phyloP scores from a whole-genome alignment of 2,113 vertebrate species.

The Aviceda subcristata region DNA sequence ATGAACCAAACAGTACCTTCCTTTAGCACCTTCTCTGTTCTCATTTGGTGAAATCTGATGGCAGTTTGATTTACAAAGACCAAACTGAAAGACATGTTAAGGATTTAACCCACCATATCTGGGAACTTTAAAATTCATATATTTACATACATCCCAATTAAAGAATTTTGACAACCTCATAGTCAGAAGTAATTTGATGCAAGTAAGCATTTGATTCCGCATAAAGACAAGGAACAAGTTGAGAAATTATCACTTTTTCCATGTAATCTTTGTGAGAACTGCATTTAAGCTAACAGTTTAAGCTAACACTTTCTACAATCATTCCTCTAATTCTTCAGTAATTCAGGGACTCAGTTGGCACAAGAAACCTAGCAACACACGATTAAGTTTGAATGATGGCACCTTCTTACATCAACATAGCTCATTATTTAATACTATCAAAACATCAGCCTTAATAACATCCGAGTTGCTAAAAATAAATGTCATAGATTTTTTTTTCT shows the following conservation, averaged over 20 bases:
- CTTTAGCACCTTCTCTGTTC: background rate
- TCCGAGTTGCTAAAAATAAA: background rate
- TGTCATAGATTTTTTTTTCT: background rate
- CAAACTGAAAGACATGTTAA: background rate
- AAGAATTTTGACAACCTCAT: background rate
- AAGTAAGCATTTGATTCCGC: background rate
- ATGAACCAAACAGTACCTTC: background rate
- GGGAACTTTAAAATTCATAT: background rate
- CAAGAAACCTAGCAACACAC: background rate
- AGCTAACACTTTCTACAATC: background rate
- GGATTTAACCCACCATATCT: background rate
- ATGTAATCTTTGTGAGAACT: background rate
- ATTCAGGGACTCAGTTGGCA: background rate
- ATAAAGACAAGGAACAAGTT: background rate
- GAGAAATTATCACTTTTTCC: background rate
- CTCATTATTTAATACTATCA: constrained; percentile 5
- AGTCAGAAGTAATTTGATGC: background rate
- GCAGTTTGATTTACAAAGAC: background rate
- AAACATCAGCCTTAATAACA: constrained; percentile 4
- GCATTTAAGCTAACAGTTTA: background rate
- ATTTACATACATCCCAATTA: background rate
- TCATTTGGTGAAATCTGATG: background rate
- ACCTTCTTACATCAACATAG: background rate
- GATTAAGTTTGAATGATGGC: constrained; percentile 9
- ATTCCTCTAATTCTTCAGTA: background rate